Evolutionary conservation across 2,797 vertebrate genomes (phyloP).

Genomic region (Parambassis ranga): DNA sequence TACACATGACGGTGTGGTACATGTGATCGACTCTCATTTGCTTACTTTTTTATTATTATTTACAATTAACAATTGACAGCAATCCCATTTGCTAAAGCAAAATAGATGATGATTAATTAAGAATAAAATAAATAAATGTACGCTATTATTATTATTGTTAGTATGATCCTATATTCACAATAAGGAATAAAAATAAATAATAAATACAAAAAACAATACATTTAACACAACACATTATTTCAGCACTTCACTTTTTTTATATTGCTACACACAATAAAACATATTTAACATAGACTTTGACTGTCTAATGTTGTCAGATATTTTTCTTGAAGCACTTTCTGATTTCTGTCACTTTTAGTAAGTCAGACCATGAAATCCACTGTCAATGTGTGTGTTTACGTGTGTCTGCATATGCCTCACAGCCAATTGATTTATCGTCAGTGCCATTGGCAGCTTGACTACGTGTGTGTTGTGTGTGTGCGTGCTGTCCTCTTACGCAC

Average conservation of each 20-base stretch:
- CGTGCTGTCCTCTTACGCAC: background rate
- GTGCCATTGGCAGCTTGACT: background rate
- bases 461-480: background rate
- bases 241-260: too few species aligned
- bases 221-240: too few species aligned
- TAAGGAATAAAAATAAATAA: too few species aligned
- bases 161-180: too few species aligned
- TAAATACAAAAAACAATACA: too few species aligned
- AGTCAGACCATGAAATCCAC: constrained; percentile 5
- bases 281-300: too few species aligned
- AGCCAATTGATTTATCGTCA: background rate
- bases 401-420: background rate
- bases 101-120: too few species aligned
- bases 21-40: background rate
- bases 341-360: constrained; percentile 24
- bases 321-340: constrained; percentile 23
- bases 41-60: background rate
- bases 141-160: too few species aligned
- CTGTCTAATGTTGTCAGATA: constrained; percentile 21
- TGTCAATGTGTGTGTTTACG: background rate
- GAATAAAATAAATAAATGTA: too few species aligned
- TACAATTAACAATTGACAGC: too few species aligned
- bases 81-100: too few species aligned
- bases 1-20: background rate
- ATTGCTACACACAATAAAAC: too few species aligned